Evolutionary conservation across 2,888 invertebrate species (phyloP), one percentile per base, ranked within the genome.

Genomic region (Acanthosepion esculentum): DNA sequence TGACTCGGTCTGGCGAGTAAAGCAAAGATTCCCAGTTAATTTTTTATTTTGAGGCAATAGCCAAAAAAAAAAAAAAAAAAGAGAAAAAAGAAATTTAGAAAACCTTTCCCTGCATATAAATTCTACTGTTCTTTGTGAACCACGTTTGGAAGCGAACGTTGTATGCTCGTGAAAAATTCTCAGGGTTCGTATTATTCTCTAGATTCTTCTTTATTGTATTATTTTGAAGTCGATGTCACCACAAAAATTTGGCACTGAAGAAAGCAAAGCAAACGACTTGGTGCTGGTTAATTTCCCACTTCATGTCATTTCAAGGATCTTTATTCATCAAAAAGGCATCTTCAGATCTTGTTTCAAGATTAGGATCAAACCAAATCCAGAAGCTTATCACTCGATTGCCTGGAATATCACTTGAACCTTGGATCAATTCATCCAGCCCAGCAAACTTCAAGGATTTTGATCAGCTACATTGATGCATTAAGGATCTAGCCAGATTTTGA

Each of bases 171-270:
- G 78, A 78, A 78, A 33, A 78, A 78, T 78, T 78, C 12, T 78
- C n/a, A 78, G n/a, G n/a, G 78, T 78, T 10, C 78, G 78, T 78
- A 78, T 78, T n/a, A 78, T 78, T 78, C 78, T 78, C n/a, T 78
- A 78, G 78, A 78, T 78, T n/a, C n/a, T 78, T 78, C 26, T 78
- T 78, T 78, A 78, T 78, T 29, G 78, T 78, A n/a, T 78, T 78
- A 78, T 33, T 78, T 78, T 78, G 78, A 78, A 78, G n/a, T 78
- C 78, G 8, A 5, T 18, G 15, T 15, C n/a, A n/a, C n/a, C 12
- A 10, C n/a, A n/a, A 78, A 23, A 78, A n/a, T 78, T 78, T 78
- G 78, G 78, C 78, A 5, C 29, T n/a, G 78, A n/a, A n/a, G 12
- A n/a, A 78, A 64, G 64, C 23, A 23, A 64, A 64, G 26, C 64